These are phyloP conservation scores for Zygogramma bicolorata DNA, from an alignment of 2,888 invertebrate genomes.

Conservation along the genomic window DNA sequence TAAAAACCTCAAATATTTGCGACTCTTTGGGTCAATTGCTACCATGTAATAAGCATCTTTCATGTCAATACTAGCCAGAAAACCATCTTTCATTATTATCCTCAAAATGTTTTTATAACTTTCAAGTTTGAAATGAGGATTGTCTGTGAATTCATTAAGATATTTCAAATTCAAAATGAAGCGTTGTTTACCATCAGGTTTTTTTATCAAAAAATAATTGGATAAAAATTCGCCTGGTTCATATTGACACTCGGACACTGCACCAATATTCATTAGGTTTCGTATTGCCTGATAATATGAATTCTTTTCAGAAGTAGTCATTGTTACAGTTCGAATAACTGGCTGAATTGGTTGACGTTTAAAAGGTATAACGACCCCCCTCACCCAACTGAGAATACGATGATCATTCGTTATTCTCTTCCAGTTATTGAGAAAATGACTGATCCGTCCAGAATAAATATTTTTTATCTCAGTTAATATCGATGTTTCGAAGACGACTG, in stretches of 20 bases:
- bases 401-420: neutral
- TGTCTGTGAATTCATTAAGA: too few species aligned
- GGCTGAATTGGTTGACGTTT: neutral
- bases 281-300: neutral
- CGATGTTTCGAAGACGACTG: neutral
- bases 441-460: neutral
- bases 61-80: too few species aligned
- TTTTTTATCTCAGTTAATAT: neutral
- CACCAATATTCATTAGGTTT: constrained; percentile 16
- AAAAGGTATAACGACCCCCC: neutral
- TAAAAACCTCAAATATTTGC: neutral
- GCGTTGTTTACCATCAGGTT: neutral
- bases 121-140: too few species aligned
- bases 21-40: too few species aligned
- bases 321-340: neutral
- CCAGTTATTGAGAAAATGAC: neutral
- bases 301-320: neutral
- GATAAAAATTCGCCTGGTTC: constrained; percentile 20
- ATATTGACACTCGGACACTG: constrained; percentile 17
- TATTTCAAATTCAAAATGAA: too few species aligned
- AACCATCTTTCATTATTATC: too few species aligned
- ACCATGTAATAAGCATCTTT: too few species aligned
- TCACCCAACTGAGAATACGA: neutral
- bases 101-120: too few species aligned
- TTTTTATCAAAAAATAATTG: constrained; percentile 17